A percentile compares a stretch with the other conserved stretches of the same genome.
These are phyloP conservation scores for Bufo bufo DNA, from an alignment of 2,113 vertebrate species.

Conservation along the genomic window DNA sequence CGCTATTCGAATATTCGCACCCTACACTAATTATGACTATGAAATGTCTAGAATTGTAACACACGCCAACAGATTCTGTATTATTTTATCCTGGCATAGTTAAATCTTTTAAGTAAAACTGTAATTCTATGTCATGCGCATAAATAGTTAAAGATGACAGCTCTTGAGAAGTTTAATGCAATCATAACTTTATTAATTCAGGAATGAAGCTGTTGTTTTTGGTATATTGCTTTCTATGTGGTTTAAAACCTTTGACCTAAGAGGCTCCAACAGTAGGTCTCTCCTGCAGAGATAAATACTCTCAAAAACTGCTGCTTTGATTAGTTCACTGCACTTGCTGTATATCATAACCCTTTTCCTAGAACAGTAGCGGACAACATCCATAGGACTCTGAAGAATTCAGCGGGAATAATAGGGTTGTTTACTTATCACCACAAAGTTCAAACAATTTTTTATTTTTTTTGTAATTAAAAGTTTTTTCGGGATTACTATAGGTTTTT, in stretches of 20 bases:
- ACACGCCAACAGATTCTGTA: slow-evolving; percentile 26
- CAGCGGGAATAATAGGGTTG: background rate
- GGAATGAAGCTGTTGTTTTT: slow-evolving; percentile 28
- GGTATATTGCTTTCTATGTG: background rate
- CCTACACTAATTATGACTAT: no score
- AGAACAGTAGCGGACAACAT: background rate
- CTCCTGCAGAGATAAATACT: slow-evolving; percentile 19
- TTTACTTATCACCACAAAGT: no score
- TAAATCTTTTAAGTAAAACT: slow-evolving; percentile 37
- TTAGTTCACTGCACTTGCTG: background rate
- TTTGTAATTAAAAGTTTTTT: no score
- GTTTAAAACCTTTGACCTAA: slow-evolving; percentile 28
- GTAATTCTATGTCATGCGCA: slow-evolving; percentile 23
- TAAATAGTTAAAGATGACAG: slow-evolving; percentile 56
- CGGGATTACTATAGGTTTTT: no score
- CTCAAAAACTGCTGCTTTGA: slow-evolving; percentile 4
- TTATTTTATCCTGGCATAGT: slow-evolving; percentile 23
- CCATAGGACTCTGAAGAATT: background rate
- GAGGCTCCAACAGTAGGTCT: slow-evolving; percentile 33
- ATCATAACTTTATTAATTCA: slow-evolving; percentile 22
- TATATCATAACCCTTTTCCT: no score
- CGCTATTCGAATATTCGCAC: no score
- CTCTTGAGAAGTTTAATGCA: slow-evolving; percentile 17
- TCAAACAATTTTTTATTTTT: no score
- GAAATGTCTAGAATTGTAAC: slow-evolving; percentile 20